Base-by-base conservation (phyloP, 2,797 vertebrate genomes). In the Trachurus trachurus region DNA sequence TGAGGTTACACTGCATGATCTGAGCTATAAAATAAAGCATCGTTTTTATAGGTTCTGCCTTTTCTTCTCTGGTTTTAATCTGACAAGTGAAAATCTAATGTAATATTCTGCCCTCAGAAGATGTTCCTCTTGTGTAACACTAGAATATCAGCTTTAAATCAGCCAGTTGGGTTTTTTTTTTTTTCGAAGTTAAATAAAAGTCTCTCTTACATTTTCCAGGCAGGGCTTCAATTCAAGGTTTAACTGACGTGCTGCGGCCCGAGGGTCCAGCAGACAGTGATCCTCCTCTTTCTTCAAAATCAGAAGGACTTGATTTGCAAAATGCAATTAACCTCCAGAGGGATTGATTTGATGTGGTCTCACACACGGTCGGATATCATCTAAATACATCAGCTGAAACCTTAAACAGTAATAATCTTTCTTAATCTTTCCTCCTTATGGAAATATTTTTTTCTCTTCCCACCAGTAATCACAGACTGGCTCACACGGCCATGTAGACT, bases 401-500 rank as follows among this genome's bases (percentile, higher is more conserved):
- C 67, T 19, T 58, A 21, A n/a, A 40, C 21, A 6, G 47, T 65
- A 61, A 71, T 83, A 65, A 71, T 73, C 54, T 65, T 34, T 65
- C 61, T 61, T 83, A 65, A 71, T 73, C 54, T 65, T 39, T 60
- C 22, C 68, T 78, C 52, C 62, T 75, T 22, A 37, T 80, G 81
- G 79, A 78, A 77, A 69, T 29, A 15, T 49, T 53, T 76, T 26
- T 70, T 9, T 9, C 19, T 49, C 8, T 13, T 78, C 53, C 52
- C 53, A 9, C 67, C 66, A 64, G 70, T 78, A 73, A 82, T 76
- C 56, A 60, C 63, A 68, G 77, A n/a, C 66, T 31, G 49, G 39
- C 76, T 70, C 76, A 52, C n/a, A 58, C 66, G 66, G 42, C 44
- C 60, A 68, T 63, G 66, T 39, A 71, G 73, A 85, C 57, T n/a